Conservation (phyloP, 2,797 vertebrate species). For the Syngnathus acus region DNA sequence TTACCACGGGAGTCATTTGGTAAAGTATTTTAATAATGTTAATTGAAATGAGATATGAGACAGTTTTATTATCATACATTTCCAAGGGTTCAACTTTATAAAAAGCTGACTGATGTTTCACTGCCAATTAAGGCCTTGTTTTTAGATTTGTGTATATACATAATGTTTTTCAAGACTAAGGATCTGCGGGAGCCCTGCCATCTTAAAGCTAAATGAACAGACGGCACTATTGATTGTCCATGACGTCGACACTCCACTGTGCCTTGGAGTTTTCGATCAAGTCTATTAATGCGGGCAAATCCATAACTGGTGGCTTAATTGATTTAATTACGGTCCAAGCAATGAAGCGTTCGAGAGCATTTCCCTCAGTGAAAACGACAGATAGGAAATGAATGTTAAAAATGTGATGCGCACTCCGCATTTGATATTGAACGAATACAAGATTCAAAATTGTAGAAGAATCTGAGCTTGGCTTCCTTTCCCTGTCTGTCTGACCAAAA, state of each 20-base stretch:
- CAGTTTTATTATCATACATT: too few relatives aligned
- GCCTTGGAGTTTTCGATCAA: conserved; percentile 27
- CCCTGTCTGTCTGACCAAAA: conserved; percentile 9
- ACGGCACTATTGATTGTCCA: conserved; percentile 35
- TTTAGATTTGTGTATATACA: too few relatives aligned
- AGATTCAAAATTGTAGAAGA: background rate
- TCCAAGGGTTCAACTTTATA: too few relatives aligned
- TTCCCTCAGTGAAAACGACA: background rate
- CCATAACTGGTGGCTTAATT: conserved; percentile 16
- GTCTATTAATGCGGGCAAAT: conserved; percentile 36
- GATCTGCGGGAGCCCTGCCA: background rate
- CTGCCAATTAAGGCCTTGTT: too few relatives aligned
- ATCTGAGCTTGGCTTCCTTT: background rate
- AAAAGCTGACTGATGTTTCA: too few relatives aligned
- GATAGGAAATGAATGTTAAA: background rate
- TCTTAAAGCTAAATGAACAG: conserved; percentile 36
- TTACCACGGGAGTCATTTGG: too few relatives aligned
- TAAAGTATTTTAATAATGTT: too few relatives aligned
- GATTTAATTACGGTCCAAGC: conserved; percentile 14
- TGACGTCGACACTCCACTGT: conserved; percentile 10
- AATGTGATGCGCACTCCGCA: background rate
- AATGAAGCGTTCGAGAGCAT: background rate
- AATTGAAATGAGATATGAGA: too few relatives aligned
- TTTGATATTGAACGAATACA: background rate
- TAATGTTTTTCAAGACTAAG: too few relatives aligned